Percentiles rank a stretch among this genome's conserved stretches.
Evolutionary conservation across 2,888 invertebrate genomes (phyloP).

Genomic region (Gymnocheta viridis): DNA sequence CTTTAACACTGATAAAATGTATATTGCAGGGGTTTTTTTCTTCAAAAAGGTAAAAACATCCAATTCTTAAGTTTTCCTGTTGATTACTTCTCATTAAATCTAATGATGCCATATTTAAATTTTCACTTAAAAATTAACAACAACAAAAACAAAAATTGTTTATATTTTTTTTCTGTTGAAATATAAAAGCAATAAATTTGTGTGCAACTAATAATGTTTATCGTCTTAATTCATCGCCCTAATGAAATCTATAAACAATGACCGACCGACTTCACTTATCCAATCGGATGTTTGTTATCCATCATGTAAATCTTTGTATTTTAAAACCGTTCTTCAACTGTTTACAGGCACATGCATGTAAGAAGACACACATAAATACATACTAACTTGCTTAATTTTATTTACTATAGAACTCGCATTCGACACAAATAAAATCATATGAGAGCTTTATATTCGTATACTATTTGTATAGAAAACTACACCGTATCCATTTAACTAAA

Average conservation of each 20-base stretch:
- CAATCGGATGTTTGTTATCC: conserved; percentile 59
- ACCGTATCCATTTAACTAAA: conserved; percentile 25
- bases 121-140: conserved; percentile 31
- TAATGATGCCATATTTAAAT: conserved; percentile 12
- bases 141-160: neutral
- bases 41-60: conserved; percentile 4
- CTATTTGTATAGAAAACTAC: conserved; percentile 24
- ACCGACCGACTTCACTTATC: conserved; percentile 25
- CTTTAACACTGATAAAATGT: conserved; percentile 54
- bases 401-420: conserved; percentile 43
- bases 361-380: neutral
- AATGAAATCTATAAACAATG: conserved; percentile 48
- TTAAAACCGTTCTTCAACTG: conserved; percentile 46
- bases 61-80: neutral
- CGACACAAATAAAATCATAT: conserved; percentile 43
- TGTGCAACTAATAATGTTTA: conserved; percentile 37
- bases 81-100: conserved; percentile 24
- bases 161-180: conserved; percentile 4
- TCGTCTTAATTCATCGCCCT: conserved; percentile 47
- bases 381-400: neutral
- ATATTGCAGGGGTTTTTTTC: neutral
- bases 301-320: conserved; percentile 56
- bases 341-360: conserved; percentile 11
- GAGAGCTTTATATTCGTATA: conserved; percentile 29
- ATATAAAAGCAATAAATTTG: conserved; percentile 23